Conservation (phyloP, 2,888 invertebrate species). For the Scaptomyza parva region DNA sequence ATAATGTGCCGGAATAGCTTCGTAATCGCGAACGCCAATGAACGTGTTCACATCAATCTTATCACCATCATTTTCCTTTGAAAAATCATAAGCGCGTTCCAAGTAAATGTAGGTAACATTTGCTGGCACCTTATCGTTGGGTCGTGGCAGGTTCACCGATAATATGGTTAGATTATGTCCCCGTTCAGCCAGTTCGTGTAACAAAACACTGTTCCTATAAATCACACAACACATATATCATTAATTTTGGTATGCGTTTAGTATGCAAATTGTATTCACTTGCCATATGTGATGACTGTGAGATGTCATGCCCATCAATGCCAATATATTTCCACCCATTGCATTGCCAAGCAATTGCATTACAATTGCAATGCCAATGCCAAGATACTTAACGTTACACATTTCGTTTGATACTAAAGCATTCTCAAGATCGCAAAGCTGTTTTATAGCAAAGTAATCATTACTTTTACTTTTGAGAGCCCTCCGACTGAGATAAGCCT, state of each 20-base stretch:
- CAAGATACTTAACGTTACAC: not conserved
- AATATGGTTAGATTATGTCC: conserved; percentile 71
- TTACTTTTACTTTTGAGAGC: not conserved
- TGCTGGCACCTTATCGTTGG: conserved; percentile 40
- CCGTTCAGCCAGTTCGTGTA: conserved; percentile 51
- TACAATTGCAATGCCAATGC: conserved; percentile 7
- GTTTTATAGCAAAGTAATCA: not conserved
- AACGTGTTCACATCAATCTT: conserved; percentile 31
- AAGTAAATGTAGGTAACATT: conserved; percentile 72
- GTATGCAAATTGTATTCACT: not conserved
- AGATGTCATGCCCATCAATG: conserved; percentile 62
- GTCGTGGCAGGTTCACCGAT: conserved; percentile 52
- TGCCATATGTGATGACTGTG: conserved; percentile 70
- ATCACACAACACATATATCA: not conserved
- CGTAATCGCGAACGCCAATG: conserved; percentile 41
- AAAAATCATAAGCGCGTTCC: conserved; percentile 61
- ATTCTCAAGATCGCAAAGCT: not conserved
- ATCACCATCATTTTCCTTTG: conserved; percentile 12
- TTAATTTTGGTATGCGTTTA: not conserved
- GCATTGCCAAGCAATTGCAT: conserved; percentile 25
- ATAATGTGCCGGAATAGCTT: conserved; percentile 35
- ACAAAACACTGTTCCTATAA: conserved; percentile 61
- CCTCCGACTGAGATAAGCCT: not conserved
- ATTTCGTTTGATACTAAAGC: conserved; percentile 14
- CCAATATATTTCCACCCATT: conserved; percentile 58